Base-by-base conservation (phyloP, 2,797 vertebrate genomes). In the Glyptemys insculpta region DNA sequence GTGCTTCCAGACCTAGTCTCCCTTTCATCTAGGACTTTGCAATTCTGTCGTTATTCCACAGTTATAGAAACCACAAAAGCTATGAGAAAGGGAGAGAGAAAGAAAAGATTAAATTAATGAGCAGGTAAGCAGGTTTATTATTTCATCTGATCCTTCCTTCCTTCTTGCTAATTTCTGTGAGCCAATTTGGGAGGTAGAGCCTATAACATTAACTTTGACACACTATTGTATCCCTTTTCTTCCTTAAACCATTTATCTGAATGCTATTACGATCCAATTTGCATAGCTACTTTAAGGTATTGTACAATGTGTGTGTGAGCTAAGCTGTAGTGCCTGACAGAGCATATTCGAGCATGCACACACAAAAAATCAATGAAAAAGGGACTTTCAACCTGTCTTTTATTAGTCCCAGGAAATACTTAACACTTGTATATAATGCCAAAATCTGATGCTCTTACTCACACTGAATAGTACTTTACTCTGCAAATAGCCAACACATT, bases 21-120 rank as follows among this genome's bases (percentile, higher is more conserved):
- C 88, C 97, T 98, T 98, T 98, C 98, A 98, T 98, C 98, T 97
- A 91, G 94, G 98, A 96, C 96, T 98, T 96, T 81, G 96, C 97
- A 96, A 94, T 97, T 97, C 97, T 95, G 92, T 96, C 62, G 93
- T 97, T 98, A 92, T 97, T 94, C 97, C 72, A 57, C 72, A 57
- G 96, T 79, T 93, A 92, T 19, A 79, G 96, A 97, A 96, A 96
- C 92, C 96, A 89, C 85, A 29, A 90, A 62, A 95, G 95, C 89
- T 81, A 18, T 49, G 65, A 84, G 5, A 94, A 84, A 86, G 93
- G 65, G 88, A 87, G 91, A 94, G 82, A 86, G 89, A 92, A 85
- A 93, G 87, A 88, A 86, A 91, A 96, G 96, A 98, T 98, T 98
- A 98, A 97, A 96, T 97, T 98, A 98, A 98, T 97, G 98, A 98